phyloP scores from a whole-genome alignment of 2,797 vertebrate genomes.

The Manis pentadactyla region DNA sequence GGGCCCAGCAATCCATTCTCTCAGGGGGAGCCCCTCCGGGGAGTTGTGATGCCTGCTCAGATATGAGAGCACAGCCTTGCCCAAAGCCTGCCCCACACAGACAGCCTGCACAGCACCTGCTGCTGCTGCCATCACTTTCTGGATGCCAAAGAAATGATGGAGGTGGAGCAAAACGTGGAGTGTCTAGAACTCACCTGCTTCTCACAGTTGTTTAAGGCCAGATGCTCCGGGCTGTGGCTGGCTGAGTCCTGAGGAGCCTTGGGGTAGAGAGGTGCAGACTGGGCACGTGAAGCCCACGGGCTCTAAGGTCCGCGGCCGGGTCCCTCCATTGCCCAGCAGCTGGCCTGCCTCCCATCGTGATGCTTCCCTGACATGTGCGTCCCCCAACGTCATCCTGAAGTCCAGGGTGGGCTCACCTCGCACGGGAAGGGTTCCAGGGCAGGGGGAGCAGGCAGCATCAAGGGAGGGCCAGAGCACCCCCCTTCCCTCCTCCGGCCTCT shows the following conservation, averaged over 20 bases:
- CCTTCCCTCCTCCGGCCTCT: background rate
- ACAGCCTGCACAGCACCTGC: background rate
- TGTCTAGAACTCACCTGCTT: background rate
- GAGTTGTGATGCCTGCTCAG: fast-evolving
- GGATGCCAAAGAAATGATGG: background rate
- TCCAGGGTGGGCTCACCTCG: background rate
- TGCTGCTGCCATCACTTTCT: background rate
- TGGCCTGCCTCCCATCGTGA: background rate
- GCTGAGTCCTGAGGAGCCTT: background rate
- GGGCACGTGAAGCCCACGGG: background rate
- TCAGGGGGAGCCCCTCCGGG: background rate
- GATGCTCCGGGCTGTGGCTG: background rate
- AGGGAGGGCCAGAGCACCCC: background rate
- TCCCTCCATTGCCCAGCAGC: background rate
- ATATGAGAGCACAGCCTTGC: background rate
- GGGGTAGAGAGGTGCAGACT: background rate
- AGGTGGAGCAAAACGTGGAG: background rate
- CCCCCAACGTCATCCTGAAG: background rate
- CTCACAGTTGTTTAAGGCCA: background rate
- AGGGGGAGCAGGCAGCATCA: fast-evolving
- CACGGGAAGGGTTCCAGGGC: too few relatives aligned
- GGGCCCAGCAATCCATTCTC: fast-evolving
- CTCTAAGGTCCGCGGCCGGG: background rate
- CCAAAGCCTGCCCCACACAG: background rate
- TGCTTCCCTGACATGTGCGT: background rate